These are phyloP conservation scores for Varanus komodoensis DNA, from an alignment of 2,113 vertebrate genomes.

Conservation along the genomic window DNA sequence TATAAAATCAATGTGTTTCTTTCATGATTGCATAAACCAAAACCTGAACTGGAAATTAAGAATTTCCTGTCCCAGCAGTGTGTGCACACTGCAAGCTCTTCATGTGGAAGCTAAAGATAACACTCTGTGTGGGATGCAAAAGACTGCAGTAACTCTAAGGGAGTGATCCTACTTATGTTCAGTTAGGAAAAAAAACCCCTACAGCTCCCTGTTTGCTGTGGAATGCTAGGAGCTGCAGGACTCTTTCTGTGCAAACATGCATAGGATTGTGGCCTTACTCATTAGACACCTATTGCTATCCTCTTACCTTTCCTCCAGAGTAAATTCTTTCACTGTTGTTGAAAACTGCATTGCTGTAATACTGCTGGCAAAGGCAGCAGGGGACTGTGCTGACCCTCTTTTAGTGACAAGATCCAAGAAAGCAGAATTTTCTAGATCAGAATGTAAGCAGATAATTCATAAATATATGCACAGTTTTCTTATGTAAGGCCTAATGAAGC, in stretches of 20 bases:
- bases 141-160: not conserved
- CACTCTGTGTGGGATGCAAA: not conserved
- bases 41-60: slow-evolving; percentile 54
- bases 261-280: not conserved
- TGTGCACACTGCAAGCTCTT: slow-evolving; percentile 56
- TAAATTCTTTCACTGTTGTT: slow-evolving; percentile 14
- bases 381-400: not conserved
- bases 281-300: slow-evolving; percentile 42
- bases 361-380: not conserved
- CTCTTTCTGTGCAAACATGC: no score
- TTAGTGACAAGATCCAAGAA: not conserved
- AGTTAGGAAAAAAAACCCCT: no score
- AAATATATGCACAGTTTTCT: not conserved
- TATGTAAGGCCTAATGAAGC: not conserved
- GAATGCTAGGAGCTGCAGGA: no score
- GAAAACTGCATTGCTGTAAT: slow-evolving; percentile 32
- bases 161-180: no score
- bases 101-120: slow-evolving; percentile 44
- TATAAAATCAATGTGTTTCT: slow-evolving; percentile 60
- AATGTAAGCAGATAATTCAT: slow-evolving; percentile 1
- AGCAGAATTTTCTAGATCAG: not conserved
- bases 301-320: not conserved
- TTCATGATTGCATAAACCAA: slow-evolving; percentile 56
- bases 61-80: slow-evolving; percentile 28
- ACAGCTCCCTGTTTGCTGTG: no score